Evolutionary conservation across 2,113 vertebrate genomes (phyloP), one percentile per base, ranked within the genome.

Genomic region (Xyliphius kryptos): DNA sequence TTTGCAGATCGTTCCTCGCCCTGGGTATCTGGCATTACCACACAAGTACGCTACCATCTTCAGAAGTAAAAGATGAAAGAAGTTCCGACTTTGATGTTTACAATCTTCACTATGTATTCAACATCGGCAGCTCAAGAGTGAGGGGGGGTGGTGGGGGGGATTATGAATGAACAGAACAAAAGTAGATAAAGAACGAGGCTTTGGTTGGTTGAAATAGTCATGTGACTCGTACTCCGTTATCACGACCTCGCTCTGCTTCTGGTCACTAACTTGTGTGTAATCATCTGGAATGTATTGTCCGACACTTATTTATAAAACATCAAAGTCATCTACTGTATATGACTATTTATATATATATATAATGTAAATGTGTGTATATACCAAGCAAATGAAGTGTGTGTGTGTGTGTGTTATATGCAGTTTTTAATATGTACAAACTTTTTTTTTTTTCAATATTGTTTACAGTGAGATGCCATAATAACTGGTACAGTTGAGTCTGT

Each of bases 281-380:
- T 78, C 72, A n/a, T n/a, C 63, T 74, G 76, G 75, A 74, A 68
- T 71, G 81, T 85, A 83, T 80, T 90, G 84, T 92, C 90, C 88
- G 87, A 75, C 81, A 82, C 79, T 77, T 96, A 96, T 97, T 97
- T 97, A 94, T 95, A 90, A 85, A n/a, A n/a, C 69, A 91, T 85
- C 89, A 90, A 84, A 91, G 89, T 93, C 90, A 91, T 90, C 93
- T 92, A 88, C 91, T 87, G 87, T 95, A 94, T 97, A 97, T 97
- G 95, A 93, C 88, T 93, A 91, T 98, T 95, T 96, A 95, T 96
- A 95, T 97, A n/a, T n/a, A n/a, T n/a, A n/a, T n/a, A 91, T 82
- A 79, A 64, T 83, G 75, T 85, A 78, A 78, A 78, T 83, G 72
- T 72, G 70, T 77, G 80, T 80, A 81, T 90, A 81, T 89, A 84